These are phyloP conservation scores for Ifrita kowaldi DNA, from an alignment of 2,113 vertebrate genomes.

Conservation along the genomic window DNA sequence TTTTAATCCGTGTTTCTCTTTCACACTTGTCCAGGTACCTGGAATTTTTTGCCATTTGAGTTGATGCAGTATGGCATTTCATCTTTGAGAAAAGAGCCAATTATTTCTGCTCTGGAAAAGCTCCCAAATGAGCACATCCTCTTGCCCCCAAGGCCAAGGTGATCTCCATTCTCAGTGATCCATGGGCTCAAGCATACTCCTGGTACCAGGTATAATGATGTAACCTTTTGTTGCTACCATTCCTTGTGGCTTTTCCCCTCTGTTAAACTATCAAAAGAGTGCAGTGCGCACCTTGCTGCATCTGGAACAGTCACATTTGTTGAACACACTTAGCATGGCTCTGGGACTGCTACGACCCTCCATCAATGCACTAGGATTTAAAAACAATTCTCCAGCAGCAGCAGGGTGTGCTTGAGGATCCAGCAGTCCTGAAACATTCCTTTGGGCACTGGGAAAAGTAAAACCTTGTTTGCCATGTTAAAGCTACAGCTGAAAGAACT, in stretches of 20 bases:
- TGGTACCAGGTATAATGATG: constrained; percentile 78
- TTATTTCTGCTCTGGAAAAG: constrained; percentile 84
- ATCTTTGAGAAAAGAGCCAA: constrained; percentile 85
- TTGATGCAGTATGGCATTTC: constrained; percentile 76
- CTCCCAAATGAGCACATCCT: constrained; percentile 76
- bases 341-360: background rate
- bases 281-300: background rate
- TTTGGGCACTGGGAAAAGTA: background rate
- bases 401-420: constrained; percentile 72
- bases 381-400: constrained; percentile 48
- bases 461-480: background rate
- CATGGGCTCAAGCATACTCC: constrained; percentile 78
- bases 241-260: background rate
- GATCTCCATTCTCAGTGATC: constrained; percentile 82
- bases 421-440: constrained; percentile 66
- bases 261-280: background rate
- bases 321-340: background rate
- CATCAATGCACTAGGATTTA: background rate
- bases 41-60: constrained; percentile 79
- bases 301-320: background rate
- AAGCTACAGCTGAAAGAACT: background rate
- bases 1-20: background rate
- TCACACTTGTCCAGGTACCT: constrained; percentile 72
- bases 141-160: constrained; percentile 81
- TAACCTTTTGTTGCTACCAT: background rate